Conservation (phyloP, 2,113 vertebrate species). For the Melanotaenia duboulayi region DNA sequence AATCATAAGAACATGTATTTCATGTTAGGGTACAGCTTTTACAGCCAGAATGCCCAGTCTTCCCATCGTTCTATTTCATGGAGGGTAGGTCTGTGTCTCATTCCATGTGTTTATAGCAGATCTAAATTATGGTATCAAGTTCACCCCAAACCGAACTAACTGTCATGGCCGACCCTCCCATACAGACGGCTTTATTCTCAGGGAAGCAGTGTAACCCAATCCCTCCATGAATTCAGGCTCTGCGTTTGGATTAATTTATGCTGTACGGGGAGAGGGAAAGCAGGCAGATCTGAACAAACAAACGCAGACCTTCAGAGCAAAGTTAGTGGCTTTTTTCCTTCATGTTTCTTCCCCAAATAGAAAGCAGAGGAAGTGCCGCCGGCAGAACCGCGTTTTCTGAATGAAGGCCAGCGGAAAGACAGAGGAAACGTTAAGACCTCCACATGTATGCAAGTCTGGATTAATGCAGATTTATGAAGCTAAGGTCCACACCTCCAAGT, state of each 20-base stretch:
- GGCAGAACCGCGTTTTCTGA: constrained; percentile 52
- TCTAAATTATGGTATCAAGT: constrained; percentile 77
- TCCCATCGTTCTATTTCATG: constrained; percentile 64
- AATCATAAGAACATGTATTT: constrained; percentile 57
- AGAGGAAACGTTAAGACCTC: constrained; percentile 5
- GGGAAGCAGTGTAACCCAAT: constrained; percentile 64
- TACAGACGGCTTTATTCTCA: constrained; percentile 58
- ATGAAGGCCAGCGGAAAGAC: constrained; percentile 64
- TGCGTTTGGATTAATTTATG: constrained; percentile 60
- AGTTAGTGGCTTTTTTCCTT: constrained; percentile 28
- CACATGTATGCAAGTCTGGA: not conserved
- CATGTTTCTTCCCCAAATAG: constrained; percentile 30
- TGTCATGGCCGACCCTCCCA: constrained; percentile 73
- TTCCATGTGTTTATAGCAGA: constrained; percentile 72
- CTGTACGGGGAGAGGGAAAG: constrained; percentile 37
- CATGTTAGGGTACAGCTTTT: constrained; percentile 26
- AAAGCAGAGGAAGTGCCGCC: constrained; percentile 56
- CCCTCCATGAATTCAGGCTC: constrained; percentile 32
- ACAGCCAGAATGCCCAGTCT: constrained; percentile 42
- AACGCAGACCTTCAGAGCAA: constrained; percentile 60
- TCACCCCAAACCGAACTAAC: constrained; percentile 52
- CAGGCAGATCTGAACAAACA: constrained; percentile 65
- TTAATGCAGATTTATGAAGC: not conserved
- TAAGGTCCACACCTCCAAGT: not conserved
- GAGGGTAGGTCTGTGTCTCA: constrained; percentile 56